Conservation (phyloP, 2,113 vertebrate genomes). For the Centropus bengalensis region DNA sequence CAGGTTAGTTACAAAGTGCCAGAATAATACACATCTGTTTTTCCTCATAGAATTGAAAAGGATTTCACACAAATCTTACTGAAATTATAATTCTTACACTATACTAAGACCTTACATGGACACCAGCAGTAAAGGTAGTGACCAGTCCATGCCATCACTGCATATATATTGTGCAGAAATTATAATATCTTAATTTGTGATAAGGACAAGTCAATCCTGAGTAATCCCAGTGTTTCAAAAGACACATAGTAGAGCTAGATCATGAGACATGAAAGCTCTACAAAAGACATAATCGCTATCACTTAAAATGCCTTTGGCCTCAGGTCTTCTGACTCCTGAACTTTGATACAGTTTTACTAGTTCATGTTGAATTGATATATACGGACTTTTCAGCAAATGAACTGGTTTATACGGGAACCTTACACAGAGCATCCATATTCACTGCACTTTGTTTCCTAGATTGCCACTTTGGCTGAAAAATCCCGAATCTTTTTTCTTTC, state of each 20-base stretch:
- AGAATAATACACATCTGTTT: neutral
- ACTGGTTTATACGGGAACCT: neutral
- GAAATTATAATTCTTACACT: neutral
- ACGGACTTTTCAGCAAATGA: neutral
- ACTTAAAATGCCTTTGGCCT: neutral
- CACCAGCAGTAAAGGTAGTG: neutral
- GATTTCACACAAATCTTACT: neutral
- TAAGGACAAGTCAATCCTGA: neutral
- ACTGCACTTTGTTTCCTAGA: neutral
- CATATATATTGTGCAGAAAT: neutral
- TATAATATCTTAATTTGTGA: neutral
- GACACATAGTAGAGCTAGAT: neutral
- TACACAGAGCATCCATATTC: neutral
- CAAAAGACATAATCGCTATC: neutral
- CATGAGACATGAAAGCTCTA: neutral
- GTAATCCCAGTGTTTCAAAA: neutral
- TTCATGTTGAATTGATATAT: neutral
- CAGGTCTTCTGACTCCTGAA: neutral
- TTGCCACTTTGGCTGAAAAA: neutral
- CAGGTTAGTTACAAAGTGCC: neutral
- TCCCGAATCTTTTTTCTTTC: no score
- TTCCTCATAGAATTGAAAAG: neutral
- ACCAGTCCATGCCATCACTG: neutral
- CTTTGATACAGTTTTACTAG: neutral
- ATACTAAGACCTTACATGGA: neutral